Conservation (phyloP, 2,113 vertebrate species). For the Cacatua alba region DNA sequence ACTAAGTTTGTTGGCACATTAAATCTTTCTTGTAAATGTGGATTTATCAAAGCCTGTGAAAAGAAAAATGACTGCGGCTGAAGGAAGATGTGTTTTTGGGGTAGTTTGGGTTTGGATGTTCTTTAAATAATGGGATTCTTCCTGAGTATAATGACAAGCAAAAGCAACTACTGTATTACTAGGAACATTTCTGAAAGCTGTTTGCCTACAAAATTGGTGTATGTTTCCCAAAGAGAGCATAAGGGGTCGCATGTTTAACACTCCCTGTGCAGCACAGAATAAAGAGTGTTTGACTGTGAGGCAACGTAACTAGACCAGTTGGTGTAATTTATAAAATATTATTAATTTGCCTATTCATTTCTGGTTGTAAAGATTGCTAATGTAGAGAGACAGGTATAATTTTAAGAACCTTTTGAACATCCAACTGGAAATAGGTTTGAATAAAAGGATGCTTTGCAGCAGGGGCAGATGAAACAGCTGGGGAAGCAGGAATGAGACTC, state of each 20-base stretch:
- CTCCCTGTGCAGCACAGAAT: background rate
- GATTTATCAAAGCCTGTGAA: background rate
- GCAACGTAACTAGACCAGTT: background rate
- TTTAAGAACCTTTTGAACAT: background rate
- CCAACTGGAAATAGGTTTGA: background rate
- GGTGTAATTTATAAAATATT: background rate
- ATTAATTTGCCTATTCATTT: background rate
- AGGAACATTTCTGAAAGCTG: background rate
- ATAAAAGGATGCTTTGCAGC: background rate
- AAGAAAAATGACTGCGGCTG: background rate
- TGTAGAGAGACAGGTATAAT: background rate
- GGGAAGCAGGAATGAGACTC: background rate
- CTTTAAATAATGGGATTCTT: background rate
- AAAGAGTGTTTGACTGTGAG: background rate
- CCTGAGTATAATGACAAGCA: background rate
- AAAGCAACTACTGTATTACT: background rate
- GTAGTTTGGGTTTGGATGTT: background rate
- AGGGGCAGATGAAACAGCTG: background rate
- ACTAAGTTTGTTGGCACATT: background rate
- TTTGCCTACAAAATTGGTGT: background rate
- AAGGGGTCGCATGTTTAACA: rapidly evolving
- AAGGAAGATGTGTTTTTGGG: background rate
- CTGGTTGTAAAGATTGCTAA: background rate
- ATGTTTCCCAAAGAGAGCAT: background rate
- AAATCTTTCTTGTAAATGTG: background rate